Evolutionary conservation across 2,113 vertebrate genomes (phyloP).

Genomic region (Procapra przewalskii): DNA sequence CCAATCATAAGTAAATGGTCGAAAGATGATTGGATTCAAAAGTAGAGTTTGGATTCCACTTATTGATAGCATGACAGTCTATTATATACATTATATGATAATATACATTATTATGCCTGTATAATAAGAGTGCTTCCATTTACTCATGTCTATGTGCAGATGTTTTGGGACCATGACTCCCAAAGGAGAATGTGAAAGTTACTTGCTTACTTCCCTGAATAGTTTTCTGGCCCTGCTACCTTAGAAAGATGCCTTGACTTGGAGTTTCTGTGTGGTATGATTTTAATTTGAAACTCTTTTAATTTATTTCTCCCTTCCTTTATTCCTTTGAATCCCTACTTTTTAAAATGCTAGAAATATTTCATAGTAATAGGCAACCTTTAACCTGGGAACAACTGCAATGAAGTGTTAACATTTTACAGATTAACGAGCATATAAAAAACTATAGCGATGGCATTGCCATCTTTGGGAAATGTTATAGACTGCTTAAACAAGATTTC

Average conservation of each 20-base stretch:
- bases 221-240: neutral
- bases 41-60: neutral
- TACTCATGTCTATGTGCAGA: neutral
- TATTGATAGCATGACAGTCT: neutral
- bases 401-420: conserved; percentile 9
- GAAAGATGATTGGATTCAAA: neutral
- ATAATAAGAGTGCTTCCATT: neutral
- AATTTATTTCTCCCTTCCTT: neutral
- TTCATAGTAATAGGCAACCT: neutral
- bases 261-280: neutral
- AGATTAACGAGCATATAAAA: neutral
- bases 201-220: neutral
- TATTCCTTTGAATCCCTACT: neutral
- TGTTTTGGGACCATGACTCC: neutral
- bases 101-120: neutral
- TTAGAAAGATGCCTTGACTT: neutral
- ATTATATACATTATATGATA: neutral
- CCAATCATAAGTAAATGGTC: neutral
- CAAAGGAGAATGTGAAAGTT: neutral
- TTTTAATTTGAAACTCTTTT: conserved; percentile 21
- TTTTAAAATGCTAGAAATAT: neutral
- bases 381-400: neutral
- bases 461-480: neutral
- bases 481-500: neutral
- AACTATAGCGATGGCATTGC: neutral